A percentile compares a stretch with the other conserved stretches of the same genome.
Conservation (phyloP, 30 jellyfish, hydroid and myxozoan species). For the Hydractinia symbiolongicarpus region DNA sequence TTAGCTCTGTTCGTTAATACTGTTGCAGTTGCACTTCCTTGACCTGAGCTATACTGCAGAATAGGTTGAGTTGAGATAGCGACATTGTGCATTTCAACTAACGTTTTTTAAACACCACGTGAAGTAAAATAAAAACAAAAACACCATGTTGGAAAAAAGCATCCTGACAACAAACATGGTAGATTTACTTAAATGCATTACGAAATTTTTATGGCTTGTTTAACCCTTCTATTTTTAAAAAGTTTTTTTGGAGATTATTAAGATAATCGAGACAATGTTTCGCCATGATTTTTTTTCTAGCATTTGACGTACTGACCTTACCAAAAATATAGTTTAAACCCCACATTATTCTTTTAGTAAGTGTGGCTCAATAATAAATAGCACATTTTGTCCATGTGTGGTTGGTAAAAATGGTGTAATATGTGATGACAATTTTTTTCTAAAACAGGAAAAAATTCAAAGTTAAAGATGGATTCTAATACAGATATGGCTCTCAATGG, state of each 20-base stretch:
- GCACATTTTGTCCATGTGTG: background rate
- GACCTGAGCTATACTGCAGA: background rate
- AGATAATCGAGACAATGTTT: constrained; percentile 16
- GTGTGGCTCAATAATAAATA: background rate
- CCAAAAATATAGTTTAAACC: background rate
- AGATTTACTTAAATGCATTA: background rate
- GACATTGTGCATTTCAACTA: background rate
- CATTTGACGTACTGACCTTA: background rate
- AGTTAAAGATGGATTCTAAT: constrained; percentile 10
- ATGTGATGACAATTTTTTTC: background rate
- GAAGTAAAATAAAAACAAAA: background rate
- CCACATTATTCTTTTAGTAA: background rate
- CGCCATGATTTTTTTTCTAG: background rate
- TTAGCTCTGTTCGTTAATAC: constrained; percentile 11
- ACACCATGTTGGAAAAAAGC: background rate
- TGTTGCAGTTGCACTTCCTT: constrained; percentile 18
- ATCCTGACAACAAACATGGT: background rate
- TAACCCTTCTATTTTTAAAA: background rate
- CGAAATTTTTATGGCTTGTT: too few species aligned
- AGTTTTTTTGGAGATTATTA: background rate
- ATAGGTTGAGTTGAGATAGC: background rate
- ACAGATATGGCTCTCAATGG: constrained; percentile 7
- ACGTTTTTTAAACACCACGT: background rate
- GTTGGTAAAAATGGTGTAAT: background rate
- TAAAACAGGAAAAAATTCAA: background rate